Evolutionary conservation across 2,888 invertebrate genomes (phyloP).

Genomic region (Camptogramma bilineatum): DNA sequence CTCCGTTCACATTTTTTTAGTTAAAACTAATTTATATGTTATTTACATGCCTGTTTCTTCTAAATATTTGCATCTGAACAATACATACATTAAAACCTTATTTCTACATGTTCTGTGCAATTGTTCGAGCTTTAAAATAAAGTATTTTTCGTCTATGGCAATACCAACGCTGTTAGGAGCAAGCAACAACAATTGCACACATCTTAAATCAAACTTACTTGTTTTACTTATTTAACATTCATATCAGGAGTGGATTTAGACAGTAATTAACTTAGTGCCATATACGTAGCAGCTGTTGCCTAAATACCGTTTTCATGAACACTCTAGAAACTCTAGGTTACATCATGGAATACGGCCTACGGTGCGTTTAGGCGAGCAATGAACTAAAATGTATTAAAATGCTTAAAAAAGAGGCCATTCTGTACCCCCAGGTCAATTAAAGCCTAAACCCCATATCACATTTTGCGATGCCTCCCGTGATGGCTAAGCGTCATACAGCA

Average conservation of each 20-base stretch:
- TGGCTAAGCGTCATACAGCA: slow-evolving; percentile 37
- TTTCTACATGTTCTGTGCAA: slow-evolving; percentile 76
- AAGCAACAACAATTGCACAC: slow-evolving; percentile 82
- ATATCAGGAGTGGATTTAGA: slow-evolving; percentile 79
- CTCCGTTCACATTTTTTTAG: slow-evolving; percentile 49
- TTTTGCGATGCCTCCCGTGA: slow-evolving; percentile 67
- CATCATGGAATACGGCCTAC: slow-evolving; percentile 19
- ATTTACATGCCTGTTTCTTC: slow-evolving; percentile 82
- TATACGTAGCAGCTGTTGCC: slow-evolving; percentile 33
- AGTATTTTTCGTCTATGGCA: slow-evolving; percentile 59
- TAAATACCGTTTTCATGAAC: slow-evolving; percentile 27
- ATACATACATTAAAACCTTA: slow-evolving; percentile 84
- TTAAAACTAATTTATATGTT: slow-evolving; percentile 61
- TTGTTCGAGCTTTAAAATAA: slow-evolving; percentile 67
- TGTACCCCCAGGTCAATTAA: slow-evolving; percentile 66
- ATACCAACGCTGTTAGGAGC: slow-evolving; percentile 43
- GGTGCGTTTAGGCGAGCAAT: slow-evolving; percentile 49
- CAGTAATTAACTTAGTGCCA: slow-evolving; percentile 77
- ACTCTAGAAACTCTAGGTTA: neutral
- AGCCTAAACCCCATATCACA: slow-evolving; percentile 80
- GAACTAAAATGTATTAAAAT: slow-evolving; percentile 34
- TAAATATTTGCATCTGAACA: slow-evolving; percentile 85
- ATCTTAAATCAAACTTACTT: slow-evolving; percentile 68
- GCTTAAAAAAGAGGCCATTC: slow-evolving; percentile 39
- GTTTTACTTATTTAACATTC: slow-evolving; percentile 66